Evolutionary conservation across 2,797 vertebrate genomes (phyloP).

Genomic region (Acomys russatus): DNA sequence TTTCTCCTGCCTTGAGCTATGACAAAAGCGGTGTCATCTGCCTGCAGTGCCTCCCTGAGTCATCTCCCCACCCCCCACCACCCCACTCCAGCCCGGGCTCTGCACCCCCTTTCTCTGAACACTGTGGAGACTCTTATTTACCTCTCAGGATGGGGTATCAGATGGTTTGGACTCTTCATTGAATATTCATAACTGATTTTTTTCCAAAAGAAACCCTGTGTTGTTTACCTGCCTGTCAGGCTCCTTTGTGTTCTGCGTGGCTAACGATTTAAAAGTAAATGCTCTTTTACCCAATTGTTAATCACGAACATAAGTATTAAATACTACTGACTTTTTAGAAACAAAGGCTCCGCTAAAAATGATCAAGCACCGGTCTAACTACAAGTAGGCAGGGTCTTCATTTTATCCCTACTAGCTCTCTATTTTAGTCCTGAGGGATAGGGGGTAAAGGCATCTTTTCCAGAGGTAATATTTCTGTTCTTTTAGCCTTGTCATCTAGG

Average conservation of each 20-base stretch:
- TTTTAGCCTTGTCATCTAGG: background rate
- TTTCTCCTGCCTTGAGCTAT: conserved; percentile 19
- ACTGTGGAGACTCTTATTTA: conserved; percentile 62
- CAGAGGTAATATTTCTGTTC: conserved; percentile 14
- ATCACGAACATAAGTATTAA: background rate
- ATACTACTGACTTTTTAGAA: background rate
- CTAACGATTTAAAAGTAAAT: conserved; percentile 60
- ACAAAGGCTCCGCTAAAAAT: conserved; percentile 40
- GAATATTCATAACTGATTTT: conserved; percentile 72
- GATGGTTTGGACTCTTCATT: conserved; percentile 1
- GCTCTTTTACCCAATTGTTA: conserved; percentile 30
- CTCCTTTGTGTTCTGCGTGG: conserved; percentile 1
- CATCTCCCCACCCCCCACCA: conserved; percentile 70
- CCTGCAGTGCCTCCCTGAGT: background rate
- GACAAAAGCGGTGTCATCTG: conserved; percentile 58
- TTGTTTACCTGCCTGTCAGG: conserved; percentile 68
- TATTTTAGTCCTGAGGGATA: conserved; percentile 9
- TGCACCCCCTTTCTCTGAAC: conserved; percentile 66
- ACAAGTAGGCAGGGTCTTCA: background rate
- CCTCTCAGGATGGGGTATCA: conserved; percentile 51
- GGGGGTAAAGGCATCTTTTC: conserved; percentile 4
- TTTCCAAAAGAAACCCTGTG: conserved; percentile 70
- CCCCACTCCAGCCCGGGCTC: conserved; percentile 51
- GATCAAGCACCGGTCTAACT: background rate
- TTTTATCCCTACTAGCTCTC: background rate